A percentile compares a stretch with the other conserved stretches of the same genome.
phyloP scores from a whole-genome alignment of 2,113 vertebrate genomes.

The Sinocyclocheilus grahami region DNA sequence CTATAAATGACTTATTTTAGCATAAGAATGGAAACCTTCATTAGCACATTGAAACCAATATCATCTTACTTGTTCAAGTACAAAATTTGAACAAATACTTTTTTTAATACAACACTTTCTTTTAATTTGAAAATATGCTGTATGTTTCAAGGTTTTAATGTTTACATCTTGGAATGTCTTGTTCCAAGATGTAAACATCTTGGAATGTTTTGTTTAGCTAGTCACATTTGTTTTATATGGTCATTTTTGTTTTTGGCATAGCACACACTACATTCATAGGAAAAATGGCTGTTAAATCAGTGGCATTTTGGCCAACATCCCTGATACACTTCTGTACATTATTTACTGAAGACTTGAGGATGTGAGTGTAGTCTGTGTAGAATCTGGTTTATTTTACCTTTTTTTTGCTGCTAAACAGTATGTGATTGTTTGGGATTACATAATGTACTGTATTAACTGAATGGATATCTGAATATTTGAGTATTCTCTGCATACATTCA shows the following conservation, averaged over 20 bases:
- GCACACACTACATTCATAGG: neutral
- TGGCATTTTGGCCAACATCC: neutral
- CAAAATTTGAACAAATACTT: neutral
- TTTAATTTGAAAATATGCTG: neutral
- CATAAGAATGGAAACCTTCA: neutral
- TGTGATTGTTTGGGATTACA: neutral
- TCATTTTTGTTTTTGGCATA: neutral
- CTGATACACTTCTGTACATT: neutral
- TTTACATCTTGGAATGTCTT: conserved; percentile 15
- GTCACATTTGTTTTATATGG: neutral
- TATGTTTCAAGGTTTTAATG: neutral
- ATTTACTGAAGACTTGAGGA: neutral
- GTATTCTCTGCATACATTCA: neutral
- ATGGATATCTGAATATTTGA: neutral
- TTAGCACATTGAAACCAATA: neutral
- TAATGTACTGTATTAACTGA: neutral
- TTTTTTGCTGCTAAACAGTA: conserved; percentile 19
- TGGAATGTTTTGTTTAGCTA: neutral
- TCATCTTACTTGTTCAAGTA: neutral
- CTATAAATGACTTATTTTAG: neutral
- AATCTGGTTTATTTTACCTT: neutral
- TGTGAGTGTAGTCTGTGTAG: neutral
- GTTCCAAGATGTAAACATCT: too few species aligned
- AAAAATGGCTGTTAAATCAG: neutral
- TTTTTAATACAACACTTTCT: neutral